Percentiles rank a stretch among this genome's conserved stretches.
These are phyloP conservation scores for Drosophila seclusa DNA, from an alignment of 2,888 invertebrate genomes.

Conservation along the genomic window DNA sequence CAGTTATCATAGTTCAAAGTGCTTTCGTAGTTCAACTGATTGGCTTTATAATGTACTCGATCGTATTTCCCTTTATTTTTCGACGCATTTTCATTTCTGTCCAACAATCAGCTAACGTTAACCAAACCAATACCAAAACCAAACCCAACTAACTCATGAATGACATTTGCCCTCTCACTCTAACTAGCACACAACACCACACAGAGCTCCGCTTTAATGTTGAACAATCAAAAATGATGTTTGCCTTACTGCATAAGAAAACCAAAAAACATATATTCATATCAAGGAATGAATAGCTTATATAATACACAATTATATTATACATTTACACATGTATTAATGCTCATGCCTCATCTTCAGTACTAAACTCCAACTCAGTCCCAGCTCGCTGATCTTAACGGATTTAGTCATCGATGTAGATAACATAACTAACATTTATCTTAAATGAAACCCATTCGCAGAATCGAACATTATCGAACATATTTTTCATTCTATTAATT, in stretches of 20 bases:
- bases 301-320: neutral
- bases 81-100: constrained; percentile 43
- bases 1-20: constrained; percentile 35
- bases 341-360: constrained; percentile 10
- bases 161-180: neutral
- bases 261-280: neutral
- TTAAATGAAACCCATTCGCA: neutral
- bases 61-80: constrained; percentile 42
- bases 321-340: neutral
- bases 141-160: constrained; percentile 14
- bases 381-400: neutral
- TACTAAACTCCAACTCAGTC: constrained; percentile 5
- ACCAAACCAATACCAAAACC: constrained; percentile 33
- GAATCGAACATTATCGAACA: too few species aligned
- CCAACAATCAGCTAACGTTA: constrained; percentile 40
- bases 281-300: constrained; percentile 12
- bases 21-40: constrained; percentile 74
- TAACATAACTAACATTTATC: neutral
- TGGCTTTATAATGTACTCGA: constrained; percentile 57
- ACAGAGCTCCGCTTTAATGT: too few species aligned
- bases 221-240: too few species aligned
- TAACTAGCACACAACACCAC: neutral
- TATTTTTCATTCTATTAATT: constrained; percentile 14
- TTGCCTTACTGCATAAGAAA: too few species aligned
- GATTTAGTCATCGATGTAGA: constrained; percentile 4